These are phyloP conservation scores for Thera britannica DNA, from an alignment of 2,888 invertebrate species.

Conservation along the genomic window DNA sequence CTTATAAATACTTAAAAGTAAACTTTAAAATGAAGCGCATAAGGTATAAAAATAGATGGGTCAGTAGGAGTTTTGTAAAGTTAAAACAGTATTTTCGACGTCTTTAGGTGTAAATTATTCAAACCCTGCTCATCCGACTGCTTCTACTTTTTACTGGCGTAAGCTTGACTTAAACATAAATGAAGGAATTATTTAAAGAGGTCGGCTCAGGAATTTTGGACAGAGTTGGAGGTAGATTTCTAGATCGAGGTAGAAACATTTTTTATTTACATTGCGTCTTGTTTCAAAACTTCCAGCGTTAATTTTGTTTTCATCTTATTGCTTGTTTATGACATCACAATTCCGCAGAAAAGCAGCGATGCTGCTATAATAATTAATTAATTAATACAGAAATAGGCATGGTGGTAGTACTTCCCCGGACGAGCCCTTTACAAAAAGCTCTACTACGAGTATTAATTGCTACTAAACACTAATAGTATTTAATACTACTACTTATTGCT, in stretches of 20 bases:
- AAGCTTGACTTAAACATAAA: conserved; percentile 72
- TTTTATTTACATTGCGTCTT: conserved; percentile 11
- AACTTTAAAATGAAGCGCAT: conserved; percentile 41
- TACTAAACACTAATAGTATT: too few relatives aligned
- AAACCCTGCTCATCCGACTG: conserved; percentile 72
- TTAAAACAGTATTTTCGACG: conserved; percentile 61
- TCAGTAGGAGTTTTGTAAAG: conserved; percentile 38
- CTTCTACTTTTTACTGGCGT: conserved; percentile 70
- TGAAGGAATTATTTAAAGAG: conserved; percentile 71
- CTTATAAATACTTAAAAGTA: conserved; percentile 31
- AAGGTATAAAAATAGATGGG: conserved; percentile 36
- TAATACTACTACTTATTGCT: too few relatives aligned
- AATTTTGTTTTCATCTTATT: neutral
- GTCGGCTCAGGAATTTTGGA: conserved; percentile 65
- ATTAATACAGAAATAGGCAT: too few relatives aligned
- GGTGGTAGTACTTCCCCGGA: too few relatives aligned
- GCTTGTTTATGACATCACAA: too few relatives aligned
- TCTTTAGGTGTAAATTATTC: conserved; percentile 82
- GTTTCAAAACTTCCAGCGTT: neutral
- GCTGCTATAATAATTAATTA: too few relatives aligned
- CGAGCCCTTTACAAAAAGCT: too few relatives aligned
- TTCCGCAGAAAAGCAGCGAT: too few relatives aligned
- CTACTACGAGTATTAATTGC: too few relatives aligned
- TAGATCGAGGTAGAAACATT: conserved; percentile 34
- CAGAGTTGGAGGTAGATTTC: conserved; percentile 61